These are phyloP conservation scores for Andrena cerasifolii DNA, from an alignment of 1,140 invertebrate species.

Conservation along the genomic window DNA sequence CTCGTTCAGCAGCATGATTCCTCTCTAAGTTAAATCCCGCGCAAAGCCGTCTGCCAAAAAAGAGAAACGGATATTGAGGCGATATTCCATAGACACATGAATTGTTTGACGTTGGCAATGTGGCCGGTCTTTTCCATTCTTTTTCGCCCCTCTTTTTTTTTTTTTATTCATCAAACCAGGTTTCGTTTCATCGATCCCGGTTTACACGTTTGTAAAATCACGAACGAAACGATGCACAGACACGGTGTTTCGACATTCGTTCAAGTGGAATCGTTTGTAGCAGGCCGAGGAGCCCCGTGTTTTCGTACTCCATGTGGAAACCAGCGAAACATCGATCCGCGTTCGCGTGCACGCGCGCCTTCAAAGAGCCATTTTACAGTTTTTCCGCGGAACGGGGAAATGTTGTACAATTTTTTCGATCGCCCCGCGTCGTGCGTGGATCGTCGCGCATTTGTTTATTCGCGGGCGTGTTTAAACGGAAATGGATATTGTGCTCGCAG, in stretches of 20 bases:
- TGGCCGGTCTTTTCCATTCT: background rate
- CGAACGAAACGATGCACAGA: constrained; percentile 57
- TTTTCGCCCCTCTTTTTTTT: background rate
- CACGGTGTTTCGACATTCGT: constrained; percentile 53
- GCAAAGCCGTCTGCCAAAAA: background rate
- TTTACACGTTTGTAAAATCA: constrained; percentile 63
- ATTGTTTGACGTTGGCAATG: constrained; percentile 31
- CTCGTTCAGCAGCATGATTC: background rate
- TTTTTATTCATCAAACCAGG: constrained; percentile 37
- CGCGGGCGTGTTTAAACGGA: background rate
- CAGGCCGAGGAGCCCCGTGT: constrained; percentile 55
- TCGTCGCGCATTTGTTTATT: background rate
- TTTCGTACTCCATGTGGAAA: constrained; percentile 59
- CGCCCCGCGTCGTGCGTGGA: constrained; percentile 6
- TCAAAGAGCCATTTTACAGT: constrained; percentile 32
- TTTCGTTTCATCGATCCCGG: constrained; percentile 35
- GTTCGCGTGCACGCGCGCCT: constrained; percentile 39
- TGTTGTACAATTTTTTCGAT: constrained; percentile 13
- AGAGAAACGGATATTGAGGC: constrained; percentile 45
- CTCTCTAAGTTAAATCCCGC: constrained; percentile 16
- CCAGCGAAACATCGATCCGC: constrained; percentile 36
- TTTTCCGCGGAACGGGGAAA: background rate
- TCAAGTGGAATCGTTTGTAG: constrained; percentile 63
- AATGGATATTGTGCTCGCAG: constrained; percentile 3
- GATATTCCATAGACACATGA: constrained; percentile 48